Evolutionary conservation across 2,888 invertebrate species (phyloP).

Genomic region (Synanthedon andrenaeformis): DNA sequence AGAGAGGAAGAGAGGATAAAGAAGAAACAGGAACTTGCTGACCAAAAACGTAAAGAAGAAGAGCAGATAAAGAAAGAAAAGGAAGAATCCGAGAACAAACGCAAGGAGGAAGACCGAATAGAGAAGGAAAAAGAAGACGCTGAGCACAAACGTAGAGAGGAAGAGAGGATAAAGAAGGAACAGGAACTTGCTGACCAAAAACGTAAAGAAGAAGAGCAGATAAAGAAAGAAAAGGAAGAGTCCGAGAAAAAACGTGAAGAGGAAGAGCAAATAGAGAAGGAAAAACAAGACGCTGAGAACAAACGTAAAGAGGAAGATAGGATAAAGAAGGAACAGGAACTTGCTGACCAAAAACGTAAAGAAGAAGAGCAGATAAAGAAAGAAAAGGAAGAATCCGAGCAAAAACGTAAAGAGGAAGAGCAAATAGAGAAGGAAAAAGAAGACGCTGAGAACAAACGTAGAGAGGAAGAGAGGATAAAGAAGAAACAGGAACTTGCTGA

Average conservation of each 20-base stretch:
- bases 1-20: slow-evolving; percentile 5
- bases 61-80: slow-evolving; percentile 1
- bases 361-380: slow-evolving; percentile 4
- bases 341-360: slow-evolving; percentile 3
- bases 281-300: not conserved
- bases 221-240: not conserved
- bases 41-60: slow-evolving; percentile 2
- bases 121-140: slow-evolving; percentile 13
- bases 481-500: slow-evolving; percentile 8
- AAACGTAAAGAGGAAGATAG: slow-evolving; percentile 1
- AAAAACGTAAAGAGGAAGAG: not conserved
- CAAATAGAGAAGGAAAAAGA: slow-evolving; percentile 8
- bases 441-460: slow-evolving; percentile 5
- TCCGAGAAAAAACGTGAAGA: slow-evolving; percentile 1
- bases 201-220: slow-evolving; percentile 1
- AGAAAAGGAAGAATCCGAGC: slow-evolving; percentile 7
- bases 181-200: slow-evolving; percentile 5
- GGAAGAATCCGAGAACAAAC: slow-evolving; percentile 8
- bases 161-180: slow-evolving; percentile 9
- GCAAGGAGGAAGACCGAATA: not conserved
- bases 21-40: slow-evolving; percentile 8
- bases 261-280: not conserved
- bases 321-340: slow-evolving; percentile 10
- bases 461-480: slow-evolving; percentile 2
- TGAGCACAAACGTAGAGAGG: slow-evolving; percentile 7